Evolutionary conservation across 53 echinoderm and acorn worm species (phyloP).

Genomic region (Crossaster papposus): DNA sequence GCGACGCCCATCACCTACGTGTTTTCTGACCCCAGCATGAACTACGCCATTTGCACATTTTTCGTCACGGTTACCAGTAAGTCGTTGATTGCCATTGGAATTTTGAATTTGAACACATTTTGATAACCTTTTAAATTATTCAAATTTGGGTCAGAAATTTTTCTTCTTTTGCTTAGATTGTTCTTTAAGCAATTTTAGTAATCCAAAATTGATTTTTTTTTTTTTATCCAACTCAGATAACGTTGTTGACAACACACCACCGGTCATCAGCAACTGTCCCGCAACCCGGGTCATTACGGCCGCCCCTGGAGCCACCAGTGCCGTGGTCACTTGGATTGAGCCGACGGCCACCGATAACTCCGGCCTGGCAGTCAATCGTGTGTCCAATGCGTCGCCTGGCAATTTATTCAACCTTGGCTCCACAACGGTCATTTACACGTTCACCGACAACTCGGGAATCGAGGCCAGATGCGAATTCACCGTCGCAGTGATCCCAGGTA

Average conservation of each 20-base stretch:
- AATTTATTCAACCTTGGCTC: slow-evolving; percentile 48
- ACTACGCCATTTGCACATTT: slow-evolving; percentile 52
- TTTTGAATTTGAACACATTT: not conserved
- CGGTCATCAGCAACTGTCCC: slow-evolving; percentile 72
- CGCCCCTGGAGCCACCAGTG: slow-evolving; percentile 46
- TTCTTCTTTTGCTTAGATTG: not conserved
- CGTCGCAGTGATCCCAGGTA: slow-evolving; percentile 34
- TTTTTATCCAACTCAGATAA: not conserved
- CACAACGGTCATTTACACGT: slow-evolving; percentile 65
- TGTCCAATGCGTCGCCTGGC: slow-evolving; percentile 47
- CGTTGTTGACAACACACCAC: slow-evolving; percentile 62
- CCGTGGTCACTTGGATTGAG: slow-evolving; percentile 62
- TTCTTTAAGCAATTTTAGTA: not conserved
- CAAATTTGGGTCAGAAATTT: too few relatives aligned
- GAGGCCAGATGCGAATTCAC: slow-evolving; percentile 51
- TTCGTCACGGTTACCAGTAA: slow-evolving; percentile 43
- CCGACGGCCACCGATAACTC: slow-evolving; percentile 72
- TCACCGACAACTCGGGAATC: slow-evolving; percentile 65
- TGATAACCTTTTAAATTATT: too few relatives aligned
- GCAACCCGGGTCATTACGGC: slow-evolving; percentile 14
- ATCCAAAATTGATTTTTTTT: not conserved
- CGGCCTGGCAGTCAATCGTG: not conserved
- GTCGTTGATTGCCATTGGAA: not conserved
- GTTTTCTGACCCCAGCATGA: slow-evolving; percentile 30
- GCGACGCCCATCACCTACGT: slow-evolving; percentile 58